Base-by-base conservation (phyloP, 2,888 invertebrate species). In the Biston betularia region DNA sequence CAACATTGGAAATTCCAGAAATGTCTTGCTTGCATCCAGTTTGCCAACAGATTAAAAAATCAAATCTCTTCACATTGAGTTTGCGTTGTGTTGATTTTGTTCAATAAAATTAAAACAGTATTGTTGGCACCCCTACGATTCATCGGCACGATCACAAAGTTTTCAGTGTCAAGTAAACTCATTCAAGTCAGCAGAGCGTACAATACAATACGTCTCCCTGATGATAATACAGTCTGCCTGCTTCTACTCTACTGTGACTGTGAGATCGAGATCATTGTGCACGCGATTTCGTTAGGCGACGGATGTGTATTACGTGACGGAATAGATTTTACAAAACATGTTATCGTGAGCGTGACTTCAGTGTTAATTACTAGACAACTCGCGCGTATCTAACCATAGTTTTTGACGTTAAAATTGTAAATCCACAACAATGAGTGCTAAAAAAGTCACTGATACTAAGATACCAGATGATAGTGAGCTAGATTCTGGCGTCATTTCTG, bases 401-500 rank as follows among this genome's bases (percentile, higher is more conserved):
- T 64, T 65, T 57, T 53, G 42, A 65, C 10, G 70, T 62, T 49
- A 82, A 76, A 84, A 80, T 71, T 74, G 75, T 71, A 81, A 83
- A 82, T 74, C 72, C 48, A 52, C 66, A 77, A 83, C 72, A 83
- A 93, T 93, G 93, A 93, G 92, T 92, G 89, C 86, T 80, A 89
- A 85, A 75, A 91, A 88, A 75, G 86, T 74, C 71, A 84, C 79
- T 74, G 85, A 87, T 69, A 85, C 88, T 42, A 90, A 90, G 81
- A 71, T 89, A 70, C 73, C 73, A 45, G 89, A 87, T 71, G 88
- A 89, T 70, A 85, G 85, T 61, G 84, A 82, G 72, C 71, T 80
- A 65, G 93, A 93, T 79, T 91, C 90, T 75, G 93, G 93, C 73
- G 88, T 86, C 80, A 71, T 88, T 48, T 92, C 93, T 42, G 89